phyloP scores from a whole-genome alignment of 2,113 vertebrate species.

The Muntiacus muntjak region DNA sequence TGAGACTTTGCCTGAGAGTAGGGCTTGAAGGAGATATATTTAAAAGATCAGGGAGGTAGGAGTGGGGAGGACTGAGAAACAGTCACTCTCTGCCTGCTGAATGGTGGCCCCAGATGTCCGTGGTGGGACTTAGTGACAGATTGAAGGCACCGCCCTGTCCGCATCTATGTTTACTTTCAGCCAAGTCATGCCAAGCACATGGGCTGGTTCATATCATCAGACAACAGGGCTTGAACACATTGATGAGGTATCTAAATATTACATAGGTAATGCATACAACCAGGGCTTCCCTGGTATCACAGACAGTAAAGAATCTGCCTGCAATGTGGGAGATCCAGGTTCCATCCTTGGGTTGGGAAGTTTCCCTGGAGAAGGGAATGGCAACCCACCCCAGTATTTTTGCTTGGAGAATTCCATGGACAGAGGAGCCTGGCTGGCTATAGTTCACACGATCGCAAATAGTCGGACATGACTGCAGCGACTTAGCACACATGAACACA shows the following conservation, averaged over 20 bases:
- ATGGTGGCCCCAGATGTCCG: background rate
- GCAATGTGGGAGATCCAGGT: background rate
- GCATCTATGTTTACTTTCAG: background rate
- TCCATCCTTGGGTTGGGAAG: background rate
- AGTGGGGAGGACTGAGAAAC: background rate
- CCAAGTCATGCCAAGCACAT: background rate
- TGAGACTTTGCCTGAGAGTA: background rate
- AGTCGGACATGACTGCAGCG: rapidly evolving
- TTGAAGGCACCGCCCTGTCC: background rate
- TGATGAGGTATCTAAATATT: background rate
- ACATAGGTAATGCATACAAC: background rate
- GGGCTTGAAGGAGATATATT: constrained; percentile 5
- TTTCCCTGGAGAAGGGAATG: background rate
- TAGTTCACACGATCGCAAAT: background rate
- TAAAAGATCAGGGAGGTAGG: background rate
- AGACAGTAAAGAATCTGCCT: background rate
- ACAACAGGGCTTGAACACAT: background rate
- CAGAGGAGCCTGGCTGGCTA: background rate
- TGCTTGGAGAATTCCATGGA: background rate
- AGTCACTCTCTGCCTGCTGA: background rate
- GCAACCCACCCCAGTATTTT: background rate
- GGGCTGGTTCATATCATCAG: background rate
- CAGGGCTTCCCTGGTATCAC: background rate
- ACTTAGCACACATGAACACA: background rate
- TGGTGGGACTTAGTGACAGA: background rate